Evolutionary conservation across 2,888 invertebrate species (phyloP), one percentile per base, ranked within the genome.

Genomic region (Eurytoma adleriae): DNA sequence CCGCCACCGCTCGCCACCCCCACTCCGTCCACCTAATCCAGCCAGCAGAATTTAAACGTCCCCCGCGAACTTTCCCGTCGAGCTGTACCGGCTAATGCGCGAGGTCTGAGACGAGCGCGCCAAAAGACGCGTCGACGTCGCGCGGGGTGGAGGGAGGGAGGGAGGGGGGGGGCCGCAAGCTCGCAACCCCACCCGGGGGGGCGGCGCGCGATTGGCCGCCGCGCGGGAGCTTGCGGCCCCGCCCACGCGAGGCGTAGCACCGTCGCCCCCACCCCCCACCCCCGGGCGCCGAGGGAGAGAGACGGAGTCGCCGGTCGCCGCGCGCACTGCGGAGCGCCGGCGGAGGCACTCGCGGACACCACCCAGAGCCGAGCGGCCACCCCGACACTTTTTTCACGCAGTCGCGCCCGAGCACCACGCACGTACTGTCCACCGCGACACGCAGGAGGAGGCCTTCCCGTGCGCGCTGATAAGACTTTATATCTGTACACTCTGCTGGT

Each of bases 211-310:
- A 89, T 87, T 86, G 87, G 87, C 81, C 76, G 83, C 50, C 40
- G 74, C 84, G 78, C 85, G 84, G 83, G 85, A 86, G 86, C 86
- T 78, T 84, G 81, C 78, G 61, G 82, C 81, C 72, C 80, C 79
- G 82, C 83, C 83, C 71, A 48, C 61, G 59, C 75, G 68, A 78
- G 83, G 77, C 82, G 83, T 82, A 82, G 83, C 83, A 85, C 85
- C 88, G 87, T 68, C 59, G 69, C 30, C 24, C 70, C 5, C 56
- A 50, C 16, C 16, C n/a, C 66, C 24, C 40, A 56, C 14, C 71
- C 89, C 88, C 85, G 84, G 80, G 81, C 83, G 84, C 83, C 85
- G 88, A 87, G 87, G 4, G 85, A 84, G 85, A n/a, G n/a, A n/a
- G n/a, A n/a, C n/a, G n/a, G n/a, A n/a, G n/a, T n/a, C 87, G 80